These are phyloP conservation scores for Paramormyrops kingsleyae DNA, from an alignment of 2,113 vertebrate genomes.

Conservation along the genomic window DNA sequence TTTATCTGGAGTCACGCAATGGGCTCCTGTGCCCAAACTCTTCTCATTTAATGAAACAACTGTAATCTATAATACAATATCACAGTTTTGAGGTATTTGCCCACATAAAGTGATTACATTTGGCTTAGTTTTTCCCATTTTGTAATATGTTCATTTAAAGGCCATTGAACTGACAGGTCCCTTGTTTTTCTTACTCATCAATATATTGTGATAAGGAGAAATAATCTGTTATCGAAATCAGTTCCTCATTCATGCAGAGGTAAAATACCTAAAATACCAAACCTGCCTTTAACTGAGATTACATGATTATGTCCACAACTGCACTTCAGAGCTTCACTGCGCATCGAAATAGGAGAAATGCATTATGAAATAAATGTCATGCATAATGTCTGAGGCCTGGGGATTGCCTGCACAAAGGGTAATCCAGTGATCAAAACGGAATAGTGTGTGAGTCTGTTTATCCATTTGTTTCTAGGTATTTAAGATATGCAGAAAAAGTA, in stretches of 20 bases:
- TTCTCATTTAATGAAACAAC: not conserved
- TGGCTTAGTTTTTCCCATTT: not conserved
- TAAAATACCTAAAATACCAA: conserved; percentile 38
- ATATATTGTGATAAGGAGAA: not conserved
- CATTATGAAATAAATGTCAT: conserved; percentile 13
- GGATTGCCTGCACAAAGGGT: not conserved
- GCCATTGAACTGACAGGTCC: not conserved
- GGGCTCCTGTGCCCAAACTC: not conserved
- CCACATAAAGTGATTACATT: not conserved
- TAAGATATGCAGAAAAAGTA: not conserved
- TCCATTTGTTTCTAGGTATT: not conserved
- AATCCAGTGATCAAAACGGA: not conserved
- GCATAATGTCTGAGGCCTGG: not conserved
- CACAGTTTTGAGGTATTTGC: not conserved
- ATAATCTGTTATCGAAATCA: not conserved
- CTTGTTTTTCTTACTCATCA: not conserved
- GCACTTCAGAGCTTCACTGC: not conserved
- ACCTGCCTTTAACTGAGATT: not conserved
- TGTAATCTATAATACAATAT: not conserved
- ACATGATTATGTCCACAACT: not conserved
- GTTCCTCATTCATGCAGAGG: conserved; percentile 30
- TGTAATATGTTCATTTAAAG: not conserved
- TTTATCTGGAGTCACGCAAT: not conserved
- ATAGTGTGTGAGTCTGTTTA: not conserved
- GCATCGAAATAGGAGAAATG: not conserved